phyloP scores from a whole-genome alignment of 2,888 invertebrate species.

The Trypoxylon attenuatum region DNA sequence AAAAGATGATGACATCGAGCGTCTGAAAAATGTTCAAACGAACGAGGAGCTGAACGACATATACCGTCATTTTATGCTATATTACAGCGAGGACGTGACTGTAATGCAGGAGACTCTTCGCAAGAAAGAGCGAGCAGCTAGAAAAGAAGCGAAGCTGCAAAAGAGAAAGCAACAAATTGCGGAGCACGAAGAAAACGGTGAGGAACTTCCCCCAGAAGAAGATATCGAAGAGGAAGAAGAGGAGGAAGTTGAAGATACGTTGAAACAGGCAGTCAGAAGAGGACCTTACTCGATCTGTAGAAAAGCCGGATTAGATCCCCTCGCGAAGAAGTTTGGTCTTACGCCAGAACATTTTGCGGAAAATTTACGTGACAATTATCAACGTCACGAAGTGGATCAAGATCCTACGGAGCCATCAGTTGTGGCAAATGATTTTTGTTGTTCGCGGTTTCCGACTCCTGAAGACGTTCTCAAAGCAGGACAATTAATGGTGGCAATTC shows the following conservation, averaged over 20 bases:
- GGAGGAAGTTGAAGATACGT: constrained; percentile 76
- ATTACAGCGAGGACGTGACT: constrained; percentile 90
- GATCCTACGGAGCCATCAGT: constrained; percentile 88
- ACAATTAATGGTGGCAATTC: constrained; percentile 95
- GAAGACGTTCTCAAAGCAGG: constrained; percentile 93
- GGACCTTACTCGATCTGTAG: constrained; percentile 93
- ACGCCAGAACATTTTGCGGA: constrained; percentile 96
- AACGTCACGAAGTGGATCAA: constrained; percentile 95
- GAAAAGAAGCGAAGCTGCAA: constrained; percentile 76
- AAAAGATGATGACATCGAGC: constrained; percentile 89
- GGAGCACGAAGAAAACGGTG: constrained; percentile 80
- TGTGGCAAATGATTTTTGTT: constrained; percentile 84
- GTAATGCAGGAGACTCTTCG: constrained; percentile 87
- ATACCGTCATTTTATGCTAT: constrained; percentile 93
- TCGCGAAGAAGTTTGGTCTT: constrained; percentile 94
- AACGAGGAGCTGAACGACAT: constrained; percentile 95
- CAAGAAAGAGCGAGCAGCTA: constrained; percentile 81
- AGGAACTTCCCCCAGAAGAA: constrained; percentile 78
- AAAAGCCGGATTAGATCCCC: constrained; percentile 87
- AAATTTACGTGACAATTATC: constrained; percentile 96
- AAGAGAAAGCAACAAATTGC: constrained; percentile 75
- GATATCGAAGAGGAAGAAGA: constrained; percentile 77
- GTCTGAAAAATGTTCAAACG: constrained; percentile 85
- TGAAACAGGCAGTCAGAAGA: constrained; percentile 90
- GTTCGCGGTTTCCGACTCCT: constrained; percentile 74